Evolutionary conservation across 2,113 vertebrate species (phyloP), one percentile per base, ranked within the genome.

Genomic region (Melanerpes formicivorus): DNA sequence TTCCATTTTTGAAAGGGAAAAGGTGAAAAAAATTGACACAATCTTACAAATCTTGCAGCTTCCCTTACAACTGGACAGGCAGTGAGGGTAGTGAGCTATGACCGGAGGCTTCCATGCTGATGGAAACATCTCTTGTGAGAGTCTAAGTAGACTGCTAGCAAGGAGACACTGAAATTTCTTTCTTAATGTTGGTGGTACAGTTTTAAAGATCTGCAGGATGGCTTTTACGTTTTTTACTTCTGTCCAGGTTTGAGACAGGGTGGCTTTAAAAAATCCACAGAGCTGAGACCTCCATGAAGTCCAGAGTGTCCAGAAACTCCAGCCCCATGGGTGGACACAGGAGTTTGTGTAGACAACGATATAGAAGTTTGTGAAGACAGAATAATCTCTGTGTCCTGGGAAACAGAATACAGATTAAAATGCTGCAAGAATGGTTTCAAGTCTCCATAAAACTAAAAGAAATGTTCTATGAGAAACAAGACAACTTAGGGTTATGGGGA

Each of bases 81-180:
- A 87, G 48, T 52, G 14, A 55, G 23, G 52, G 22, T 12, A 54
- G 23, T 54, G 25, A 72, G 5, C 40, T 56, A 48, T 34, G 22
- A 54, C 11, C n/a, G 67, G 60, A 78, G 27, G 6, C 59, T 83
- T 91, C 46, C 55, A 69, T 8, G 26, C 3, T 30, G 63, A 48
- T 25, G 10, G 21, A 80, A 78, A 74, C 26, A 37, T 6, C 37
- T 84, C 62, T 48, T 7, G 2, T 32, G 15, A 74, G n/a, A 78
- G 26, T 14, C 40, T 81, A 5, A 5, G 3, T 16, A 54, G 27
- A 67, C 18, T 70, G 19, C 10, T 80, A 27, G 34, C 0, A 0
- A 90, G 52, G 14, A 83, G 16, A 63, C 5, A 84, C 0, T 37
- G 26, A 71, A 71, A 5, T 59, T 48, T 74, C 21, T 50, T 84